Conservation (phyloP, 2,888 invertebrate genomes). For the Melanostoma mellinum region DNA sequence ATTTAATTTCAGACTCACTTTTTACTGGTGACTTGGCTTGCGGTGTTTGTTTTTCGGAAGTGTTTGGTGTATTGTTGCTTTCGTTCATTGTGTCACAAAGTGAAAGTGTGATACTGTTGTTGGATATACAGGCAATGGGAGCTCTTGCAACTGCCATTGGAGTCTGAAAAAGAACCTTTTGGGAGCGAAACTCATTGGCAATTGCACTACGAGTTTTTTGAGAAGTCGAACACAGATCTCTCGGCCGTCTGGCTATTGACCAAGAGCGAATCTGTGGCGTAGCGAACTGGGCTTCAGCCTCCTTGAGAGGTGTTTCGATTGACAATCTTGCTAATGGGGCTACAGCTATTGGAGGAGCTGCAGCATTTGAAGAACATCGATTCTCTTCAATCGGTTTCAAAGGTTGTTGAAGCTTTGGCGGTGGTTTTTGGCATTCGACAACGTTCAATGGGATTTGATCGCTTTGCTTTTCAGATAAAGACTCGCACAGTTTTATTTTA, state of each 20-base stretch:
- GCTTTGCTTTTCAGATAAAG: slow-evolving; percentile 24
- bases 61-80: slow-evolving; percentile 74
- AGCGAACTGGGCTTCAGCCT: slow-evolving; percentile 76
- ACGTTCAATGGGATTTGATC: slow-evolving; percentile 4
- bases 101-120: slow-evolving; percentile 79
- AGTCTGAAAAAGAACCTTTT: slow-evolving; percentile 81
- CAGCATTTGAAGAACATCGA: slow-evolving; percentile 31
- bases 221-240: slow-evolving; percentile 75
- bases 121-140: slow-evolving; percentile 74
- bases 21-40: slow-evolving; percentile 25
- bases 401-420: slow-evolving; percentile 14
- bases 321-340: slow-evolving; percentile 22
- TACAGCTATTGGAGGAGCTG: slow-evolving; percentile 1
- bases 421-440: slow-evolving; percentile 27
- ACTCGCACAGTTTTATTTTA: slow-evolving; percentile 76
- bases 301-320: slow-evolving; percentile 76
- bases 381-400: slow-evolving; percentile 66
- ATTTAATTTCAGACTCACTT: slow-evolving; percentile 66
- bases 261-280: slow-evolving; percentile 79
- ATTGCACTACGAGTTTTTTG: slow-evolving; percentile 75
- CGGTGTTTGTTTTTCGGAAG: slow-evolving; percentile 72
- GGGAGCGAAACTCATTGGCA: slow-evolving; percentile 79
- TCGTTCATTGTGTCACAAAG: slow-evolving; percentile 79
- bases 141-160: slow-evolving; percentile 80
- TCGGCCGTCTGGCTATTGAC: slow-evolving; percentile 74